These are phyloP conservation scores for Trematomus bernacchii DNA, from an alignment of 2,797 vertebrate species.

Conservation along the genomic window DNA sequence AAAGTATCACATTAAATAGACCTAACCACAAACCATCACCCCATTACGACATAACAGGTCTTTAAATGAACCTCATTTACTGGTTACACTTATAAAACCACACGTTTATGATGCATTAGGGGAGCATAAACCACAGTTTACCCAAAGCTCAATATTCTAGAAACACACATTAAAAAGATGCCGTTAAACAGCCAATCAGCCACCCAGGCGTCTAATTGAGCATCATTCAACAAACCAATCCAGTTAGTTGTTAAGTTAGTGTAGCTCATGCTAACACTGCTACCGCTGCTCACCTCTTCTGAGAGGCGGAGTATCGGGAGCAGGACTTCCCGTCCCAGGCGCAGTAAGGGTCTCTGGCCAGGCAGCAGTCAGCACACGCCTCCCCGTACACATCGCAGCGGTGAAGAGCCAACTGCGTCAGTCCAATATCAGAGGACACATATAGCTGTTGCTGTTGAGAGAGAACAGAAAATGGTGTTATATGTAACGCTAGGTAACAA, in stretches of 20 bases:
- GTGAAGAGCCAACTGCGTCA: constrained; percentile 96
- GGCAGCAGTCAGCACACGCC: constrained; percentile 96
- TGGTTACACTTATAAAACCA: not conserved
- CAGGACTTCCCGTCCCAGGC: constrained; percentile 98
- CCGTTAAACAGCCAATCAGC: constrained; percentile 57
- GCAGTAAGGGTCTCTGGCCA: constrained; percentile 96
- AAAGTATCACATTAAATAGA: not conserved
- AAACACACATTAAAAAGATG: not conserved
- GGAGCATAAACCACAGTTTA: constrained; percentile 12
- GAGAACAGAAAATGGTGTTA: constrained; percentile 8
- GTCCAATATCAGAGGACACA: constrained; percentile 90
- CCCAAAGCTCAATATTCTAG: not conserved
- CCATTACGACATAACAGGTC: not conserved
- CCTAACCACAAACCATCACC: constrained; percentile 13
- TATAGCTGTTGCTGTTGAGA: constrained; percentile 96
- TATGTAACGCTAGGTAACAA: not conserved
- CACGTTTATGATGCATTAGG: constrained; percentile 26
- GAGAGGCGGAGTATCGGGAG: constrained; percentile 94
- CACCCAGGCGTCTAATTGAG: constrained; percentile 27
- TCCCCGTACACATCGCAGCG: constrained; percentile 95
- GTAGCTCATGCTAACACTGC: constrained; percentile 33
- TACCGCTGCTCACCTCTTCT: constrained; percentile 90
- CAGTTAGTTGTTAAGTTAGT: constrained; percentile 46
- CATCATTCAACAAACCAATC: constrained; percentile 3
- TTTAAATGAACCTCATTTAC: constrained; percentile 2